These are phyloP conservation scores for Allolobophora icterica DNA, from an alignment of 2,888 invertebrate genomes.

Conservation along the genomic window DNA sequence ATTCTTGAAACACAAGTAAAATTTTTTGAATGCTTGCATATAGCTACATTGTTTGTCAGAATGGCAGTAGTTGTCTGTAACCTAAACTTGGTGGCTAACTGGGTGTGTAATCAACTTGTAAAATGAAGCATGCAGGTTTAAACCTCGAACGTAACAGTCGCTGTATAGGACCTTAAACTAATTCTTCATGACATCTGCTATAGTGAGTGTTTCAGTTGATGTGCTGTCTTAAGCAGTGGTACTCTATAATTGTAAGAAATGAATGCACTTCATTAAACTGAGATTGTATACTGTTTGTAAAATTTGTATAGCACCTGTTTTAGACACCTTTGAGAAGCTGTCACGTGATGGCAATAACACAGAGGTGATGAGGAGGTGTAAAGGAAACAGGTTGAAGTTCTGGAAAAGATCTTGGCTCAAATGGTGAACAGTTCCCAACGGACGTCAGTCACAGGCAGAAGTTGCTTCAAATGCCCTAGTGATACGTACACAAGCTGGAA, in stretches of 20 bases:
- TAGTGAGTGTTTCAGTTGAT: background rate
- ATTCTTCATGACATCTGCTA: background rate
- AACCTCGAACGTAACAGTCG: no score
- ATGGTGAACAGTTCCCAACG: background rate
- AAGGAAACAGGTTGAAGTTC: background rate
- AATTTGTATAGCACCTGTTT: background rate
- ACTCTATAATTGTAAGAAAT: no score
- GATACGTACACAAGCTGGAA: background rate
- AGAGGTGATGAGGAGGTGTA: background rate
- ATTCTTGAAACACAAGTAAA: background rate
- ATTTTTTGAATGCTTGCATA: background rate
- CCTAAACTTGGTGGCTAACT: background rate
- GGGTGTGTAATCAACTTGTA: background rate
- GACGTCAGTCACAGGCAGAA: background rate
- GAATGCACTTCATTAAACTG: background rate
- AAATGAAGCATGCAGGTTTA: background rate
- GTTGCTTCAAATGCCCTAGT: background rate
- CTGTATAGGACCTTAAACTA: no score
- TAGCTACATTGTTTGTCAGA: background rate
- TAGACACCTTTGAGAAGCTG: background rate
- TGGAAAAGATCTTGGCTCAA: background rate
- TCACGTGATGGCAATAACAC: background rate
- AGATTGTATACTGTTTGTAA: background rate
- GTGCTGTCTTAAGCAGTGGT: background rate
- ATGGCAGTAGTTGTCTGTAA: background rate